Evolutionary conservation across 2,797 vertebrate species (phyloP).

Genomic region (Telmatherina bonti): DNA sequence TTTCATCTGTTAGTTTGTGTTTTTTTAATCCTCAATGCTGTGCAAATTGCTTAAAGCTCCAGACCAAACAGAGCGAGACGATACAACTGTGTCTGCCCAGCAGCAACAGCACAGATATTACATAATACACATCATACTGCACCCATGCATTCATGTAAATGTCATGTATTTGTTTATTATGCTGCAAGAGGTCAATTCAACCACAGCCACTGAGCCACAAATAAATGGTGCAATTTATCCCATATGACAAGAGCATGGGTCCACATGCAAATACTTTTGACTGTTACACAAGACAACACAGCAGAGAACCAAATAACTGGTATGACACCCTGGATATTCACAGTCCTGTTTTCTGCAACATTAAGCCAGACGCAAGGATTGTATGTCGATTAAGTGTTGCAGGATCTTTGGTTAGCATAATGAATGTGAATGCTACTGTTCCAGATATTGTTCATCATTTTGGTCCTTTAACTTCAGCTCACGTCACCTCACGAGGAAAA

Average conservation of each 20-base stretch:
- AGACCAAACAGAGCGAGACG: conserved; percentile 44
- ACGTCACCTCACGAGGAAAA: neutral
- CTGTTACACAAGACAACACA: neutral
- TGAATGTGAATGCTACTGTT: neutral
- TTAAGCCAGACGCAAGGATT: neutral
- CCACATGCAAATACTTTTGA: neutral
- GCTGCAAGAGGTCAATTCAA: conserved; percentile 31
- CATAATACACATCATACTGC: conserved; percentile 50
- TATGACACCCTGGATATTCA: neutral
- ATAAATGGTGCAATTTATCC: conserved; percentile 3
- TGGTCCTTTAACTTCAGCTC: neutral
- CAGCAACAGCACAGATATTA: conserved; percentile 57
- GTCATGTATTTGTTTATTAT: conserved; percentile 42
- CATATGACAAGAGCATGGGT: neutral
- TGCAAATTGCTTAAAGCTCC: conserved; percentile 18
- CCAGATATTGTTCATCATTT: neutral
- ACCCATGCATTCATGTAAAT: conserved; percentile 43
- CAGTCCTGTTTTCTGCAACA: neutral
- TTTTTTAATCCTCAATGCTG: conserved; percentile 9
- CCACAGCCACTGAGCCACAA: conserved; percentile 7
- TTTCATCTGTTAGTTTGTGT: neutral
- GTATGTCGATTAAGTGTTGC: neutral
- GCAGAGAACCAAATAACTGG: neutral
- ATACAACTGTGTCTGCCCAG: conserved; percentile 33
- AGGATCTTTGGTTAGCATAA: neutral